Conservation (phyloP, 2,888 invertebrate genomes). For the Thecophora atra region DNA sequence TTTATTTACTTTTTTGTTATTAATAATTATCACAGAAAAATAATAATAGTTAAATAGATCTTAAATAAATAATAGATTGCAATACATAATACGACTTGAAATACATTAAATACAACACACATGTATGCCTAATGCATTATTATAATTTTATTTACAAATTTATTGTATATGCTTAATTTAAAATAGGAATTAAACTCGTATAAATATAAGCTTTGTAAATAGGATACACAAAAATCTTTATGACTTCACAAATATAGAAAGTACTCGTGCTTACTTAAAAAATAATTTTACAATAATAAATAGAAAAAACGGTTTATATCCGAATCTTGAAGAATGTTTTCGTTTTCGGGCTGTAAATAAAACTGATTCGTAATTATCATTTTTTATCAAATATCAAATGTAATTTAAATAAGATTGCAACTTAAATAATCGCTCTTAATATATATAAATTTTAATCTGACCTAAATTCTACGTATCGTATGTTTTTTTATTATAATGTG, state of each 20-base stretch:
- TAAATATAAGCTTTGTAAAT: conserved; percentile 28
- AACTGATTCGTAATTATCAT: too few relatives aligned
- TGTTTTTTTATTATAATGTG: too few relatives aligned
- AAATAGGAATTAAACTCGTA: conserved; percentile 13
- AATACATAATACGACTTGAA: conserved; percentile 21
- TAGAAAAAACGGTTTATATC: too few relatives aligned
- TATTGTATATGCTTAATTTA: neutral
- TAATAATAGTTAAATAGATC: conserved; percentile 7
- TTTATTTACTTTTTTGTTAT: conserved; percentile 24
- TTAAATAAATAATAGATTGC: conserved; percentile 3
- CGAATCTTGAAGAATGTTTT: too few relatives aligned
- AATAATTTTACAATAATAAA: neutral
- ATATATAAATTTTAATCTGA: too few relatives aligned
- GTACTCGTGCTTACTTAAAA: conserved; percentile 22
- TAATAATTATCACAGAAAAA: conserved; percentile 35
- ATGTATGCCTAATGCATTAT: neutral
- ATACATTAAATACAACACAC: conserved; percentile 19
- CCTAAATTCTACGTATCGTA: neutral
- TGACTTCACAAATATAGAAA: neutral
- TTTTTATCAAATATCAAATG: too few relatives aligned
- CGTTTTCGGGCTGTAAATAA: too few relatives aligned
- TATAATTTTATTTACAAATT: conserved; percentile 7
- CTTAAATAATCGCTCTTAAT: too few relatives aligned
- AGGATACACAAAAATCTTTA: conserved; percentile 1
- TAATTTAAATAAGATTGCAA: too few relatives aligned